Conservation (phyloP, 2,113 vertebrate species). For the Eulemur rufifrons region DNA sequence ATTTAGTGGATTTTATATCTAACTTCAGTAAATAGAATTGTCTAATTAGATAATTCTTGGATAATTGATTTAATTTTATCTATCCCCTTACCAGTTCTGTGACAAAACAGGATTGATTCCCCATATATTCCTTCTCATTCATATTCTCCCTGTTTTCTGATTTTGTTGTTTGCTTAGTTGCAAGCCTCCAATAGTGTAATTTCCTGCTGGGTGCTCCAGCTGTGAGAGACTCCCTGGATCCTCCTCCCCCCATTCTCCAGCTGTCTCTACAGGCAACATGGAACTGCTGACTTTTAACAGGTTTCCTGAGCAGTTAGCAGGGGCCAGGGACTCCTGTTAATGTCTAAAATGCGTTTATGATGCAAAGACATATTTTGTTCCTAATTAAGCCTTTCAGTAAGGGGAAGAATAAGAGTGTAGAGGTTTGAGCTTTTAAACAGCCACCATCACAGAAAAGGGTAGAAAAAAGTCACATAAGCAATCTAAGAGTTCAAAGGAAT, state of each 20-base stretch:
- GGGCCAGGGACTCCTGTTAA: conserved; percentile 33
- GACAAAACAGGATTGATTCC: not conserved
- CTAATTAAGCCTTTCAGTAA: conserved; percentile 62
- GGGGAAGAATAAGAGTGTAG: not conserved
- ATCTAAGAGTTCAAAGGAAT: not conserved
- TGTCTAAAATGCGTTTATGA: conserved; percentile 68
- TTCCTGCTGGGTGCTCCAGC: conserved; percentile 52
- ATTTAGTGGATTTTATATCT: conserved; percentile 33
- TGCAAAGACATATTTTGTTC: conserved; percentile 49
- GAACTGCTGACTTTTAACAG: conserved; percentile 58
- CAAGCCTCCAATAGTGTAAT: not conserved
- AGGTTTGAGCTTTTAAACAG: conserved; percentile 49
- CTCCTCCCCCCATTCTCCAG: not conserved
- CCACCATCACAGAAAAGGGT: not conserved
- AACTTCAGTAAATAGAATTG: conserved; percentile 29
- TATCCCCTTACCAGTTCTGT: not conserved
- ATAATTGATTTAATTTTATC: conserved; percentile 10
- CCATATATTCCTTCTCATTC: not conserved
- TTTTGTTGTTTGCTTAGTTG: conserved; percentile 28
- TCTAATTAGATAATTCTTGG: not conserved
- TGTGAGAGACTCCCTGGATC: not conserved
- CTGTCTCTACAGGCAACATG: conserved; percentile 43
- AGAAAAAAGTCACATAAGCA: not conserved
- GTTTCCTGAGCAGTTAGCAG: conserved; percentile 44
- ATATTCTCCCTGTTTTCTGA: not conserved